Conservation (phyloP, 2,113 vertebrate genomes). For the Hymenochirus boettgeri region DNA sequence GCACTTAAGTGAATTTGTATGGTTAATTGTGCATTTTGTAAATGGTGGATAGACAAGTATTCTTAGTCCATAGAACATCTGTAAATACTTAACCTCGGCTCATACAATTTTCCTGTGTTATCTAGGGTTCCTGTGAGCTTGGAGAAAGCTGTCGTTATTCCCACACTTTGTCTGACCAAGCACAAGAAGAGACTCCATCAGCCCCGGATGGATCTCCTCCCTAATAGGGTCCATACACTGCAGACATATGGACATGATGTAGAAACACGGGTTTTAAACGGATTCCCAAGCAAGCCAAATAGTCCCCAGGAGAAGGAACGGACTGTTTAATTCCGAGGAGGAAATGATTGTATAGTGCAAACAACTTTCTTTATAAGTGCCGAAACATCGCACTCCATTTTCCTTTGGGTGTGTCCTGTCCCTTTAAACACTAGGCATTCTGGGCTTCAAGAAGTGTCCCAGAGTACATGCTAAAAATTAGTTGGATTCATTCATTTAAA, state of each 20-base stretch:
- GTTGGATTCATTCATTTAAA: no score
- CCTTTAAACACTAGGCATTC: no score
- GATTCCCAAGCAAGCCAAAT: no score
- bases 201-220: background rate
- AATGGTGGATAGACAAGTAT: no score
- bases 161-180: constrained; percentile 47
- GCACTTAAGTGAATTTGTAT: no score
- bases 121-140: constrained; percentile 66
- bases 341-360: background rate
- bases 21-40: no score
- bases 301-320: no score
- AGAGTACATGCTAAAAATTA: no score
- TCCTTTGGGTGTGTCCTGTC: background rate
- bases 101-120: background rate
- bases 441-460: no score
- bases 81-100: no score
- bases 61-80: no score
- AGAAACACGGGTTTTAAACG: background rate
- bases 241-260: background rate
- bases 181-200: background rate
- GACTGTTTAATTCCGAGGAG: background rate
- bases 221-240: background rate
- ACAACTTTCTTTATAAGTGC: background rate
- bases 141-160: constrained; percentile 76
- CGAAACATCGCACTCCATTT: background rate